Base-by-base conservation (phyloP, 2,888 invertebrate species). In the Trachelus stipa region DNA sequence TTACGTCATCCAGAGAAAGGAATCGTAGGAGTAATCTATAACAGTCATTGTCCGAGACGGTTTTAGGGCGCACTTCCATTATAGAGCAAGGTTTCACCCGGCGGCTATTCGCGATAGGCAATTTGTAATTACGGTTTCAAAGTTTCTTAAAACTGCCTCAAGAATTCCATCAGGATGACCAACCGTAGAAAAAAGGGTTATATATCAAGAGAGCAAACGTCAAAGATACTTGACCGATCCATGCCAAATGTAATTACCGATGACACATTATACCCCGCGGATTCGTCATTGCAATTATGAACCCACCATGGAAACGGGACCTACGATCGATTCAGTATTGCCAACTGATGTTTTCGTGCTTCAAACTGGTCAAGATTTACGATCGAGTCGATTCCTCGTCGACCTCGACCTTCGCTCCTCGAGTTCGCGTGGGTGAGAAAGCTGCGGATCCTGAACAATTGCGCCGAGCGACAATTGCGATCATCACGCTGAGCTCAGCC, bases 21-120 rank as follows among this genome's bases (percentile, higher is more conserved):
- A 83, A 84, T 84, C 85, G 86, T 83, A 86, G 85, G 85, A 85
- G 86, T 83, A 84, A 71, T 83, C 85, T 86, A 88, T 88, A 71
- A 23, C 23, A 23, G 56, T 87, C 87, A 88, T 87, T 86, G 81
- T 81, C 79, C 80, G 71, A 74, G 83, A 79, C 79, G 81, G 73
- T 83, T 83, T 84, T 80, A 82, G 83, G 86, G 81, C 78, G 81
- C 77, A 81, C 81, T 82, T 77, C 79, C 79, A 81, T 81, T 80
- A 71, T 23, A 77, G 68, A 74, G 76, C 83, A 81, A 84, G 82
- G 84, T 86, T 82, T 81, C 81, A 79, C 75, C 78, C 81, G 78
- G 76, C 79, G 83, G 81, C 79, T 74, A 77, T 78, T 78, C 79
- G 76, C 75, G 56, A 56, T 23, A 56, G 6, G 9, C 9, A 56